These are phyloP conservation scores for Carcina quercana DNA, from an alignment of 2,888 invertebrate genomes.

Conservation along the genomic window DNA sequence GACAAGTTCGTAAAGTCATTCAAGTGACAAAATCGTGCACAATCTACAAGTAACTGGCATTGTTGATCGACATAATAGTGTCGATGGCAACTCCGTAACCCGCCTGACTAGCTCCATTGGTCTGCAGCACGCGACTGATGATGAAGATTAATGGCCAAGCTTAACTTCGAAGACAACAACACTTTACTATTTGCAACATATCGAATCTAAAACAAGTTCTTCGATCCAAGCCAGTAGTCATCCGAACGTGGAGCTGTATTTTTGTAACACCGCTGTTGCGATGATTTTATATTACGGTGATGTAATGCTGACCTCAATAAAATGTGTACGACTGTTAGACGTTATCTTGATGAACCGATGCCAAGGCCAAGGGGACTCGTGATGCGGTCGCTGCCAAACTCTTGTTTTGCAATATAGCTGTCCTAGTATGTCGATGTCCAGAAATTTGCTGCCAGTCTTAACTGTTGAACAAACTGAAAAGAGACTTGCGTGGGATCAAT, in stretches of 20 bases:
- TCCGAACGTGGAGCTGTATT: constrained; percentile 9
- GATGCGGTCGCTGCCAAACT: too few species aligned
- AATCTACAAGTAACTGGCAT: too few species aligned
- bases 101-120: constrained; percentile 23
- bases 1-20: too few species aligned
- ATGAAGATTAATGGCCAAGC: constrained; percentile 27
- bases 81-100: constrained; percentile 25
- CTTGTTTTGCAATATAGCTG: too few species aligned
- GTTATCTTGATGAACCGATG: constrained; percentile 30
- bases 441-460: too few species aligned
- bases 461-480: too few species aligned
- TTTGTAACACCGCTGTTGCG: constrained; percentile 15
- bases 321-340: constrained; percentile 22
- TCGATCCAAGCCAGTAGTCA: constrained; percentile 5
- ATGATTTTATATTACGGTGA: constrained; percentile 33
- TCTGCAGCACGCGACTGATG: constrained; percentile 21
- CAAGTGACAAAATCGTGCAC: too few species aligned
- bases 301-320: constrained; percentile 32
- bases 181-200: constrained; percentile 8
- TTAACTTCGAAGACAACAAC: constrained; percentile 16
- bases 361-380: constrained; percentile 34
- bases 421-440: too few species aligned
- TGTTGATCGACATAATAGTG: constrained; percentile 20
- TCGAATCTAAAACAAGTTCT: constrained; percentile 2
- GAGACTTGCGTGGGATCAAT: too few species aligned